Evolutionary conservation across 2,113 vertebrate genomes (phyloP).

Genomic region (Callionymus lyra): DNA sequence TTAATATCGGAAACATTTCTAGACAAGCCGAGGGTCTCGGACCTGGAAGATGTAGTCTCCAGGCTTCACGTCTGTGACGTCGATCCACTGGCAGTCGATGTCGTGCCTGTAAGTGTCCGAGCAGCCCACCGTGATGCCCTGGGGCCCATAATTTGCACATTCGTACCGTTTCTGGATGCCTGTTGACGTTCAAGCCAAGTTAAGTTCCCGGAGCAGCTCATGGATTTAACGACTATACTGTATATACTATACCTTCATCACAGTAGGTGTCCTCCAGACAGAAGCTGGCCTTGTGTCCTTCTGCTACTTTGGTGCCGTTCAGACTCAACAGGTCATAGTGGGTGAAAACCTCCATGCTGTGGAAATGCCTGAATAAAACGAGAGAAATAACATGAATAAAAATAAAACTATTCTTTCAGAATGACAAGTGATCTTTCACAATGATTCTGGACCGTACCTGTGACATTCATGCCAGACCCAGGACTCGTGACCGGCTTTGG

Average conservation of each 20-base stretch:
- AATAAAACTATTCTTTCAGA: neutral
- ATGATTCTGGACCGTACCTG: slow-evolving; percentile 61
- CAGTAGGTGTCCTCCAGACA: slow-evolving; percentile 90
- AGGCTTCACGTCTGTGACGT: slow-evolving; percentile 81
- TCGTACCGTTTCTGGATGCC: slow-evolving; percentile 83
- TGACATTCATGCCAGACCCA: slow-evolving; percentile 97
- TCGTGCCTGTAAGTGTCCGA: slow-evolving; percentile 91
- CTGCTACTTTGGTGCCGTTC: slow-evolving; percentile 88
- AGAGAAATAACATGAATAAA: neutral
- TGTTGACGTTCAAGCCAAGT: slow-evolving; percentile 30
- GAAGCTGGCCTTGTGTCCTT: slow-evolving; percentile 97
- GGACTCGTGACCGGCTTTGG: slow-evolving; percentile 77
- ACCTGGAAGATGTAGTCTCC: slow-evolving; percentile 93
- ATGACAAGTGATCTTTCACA: neutral
- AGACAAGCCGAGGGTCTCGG: slow-evolving; percentile 2
- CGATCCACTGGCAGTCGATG: slow-evolving; percentile 96
- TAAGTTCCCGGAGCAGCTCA: neutral
- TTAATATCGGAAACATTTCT: too few relatives aligned
- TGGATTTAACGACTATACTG: neutral
- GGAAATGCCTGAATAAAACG: slow-evolving; percentile 78
- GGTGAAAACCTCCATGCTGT: slow-evolving; percentile 98
- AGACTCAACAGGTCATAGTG: slow-evolving; percentile 84
- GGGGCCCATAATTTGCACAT: slow-evolving; percentile 89
- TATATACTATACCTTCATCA: slow-evolving; percentile 69
- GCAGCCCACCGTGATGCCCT: slow-evolving; percentile 90